Evolutionary conservation across 2,113 vertebrate species (phyloP).

Genomic region (Microtus oregoni): DNA sequence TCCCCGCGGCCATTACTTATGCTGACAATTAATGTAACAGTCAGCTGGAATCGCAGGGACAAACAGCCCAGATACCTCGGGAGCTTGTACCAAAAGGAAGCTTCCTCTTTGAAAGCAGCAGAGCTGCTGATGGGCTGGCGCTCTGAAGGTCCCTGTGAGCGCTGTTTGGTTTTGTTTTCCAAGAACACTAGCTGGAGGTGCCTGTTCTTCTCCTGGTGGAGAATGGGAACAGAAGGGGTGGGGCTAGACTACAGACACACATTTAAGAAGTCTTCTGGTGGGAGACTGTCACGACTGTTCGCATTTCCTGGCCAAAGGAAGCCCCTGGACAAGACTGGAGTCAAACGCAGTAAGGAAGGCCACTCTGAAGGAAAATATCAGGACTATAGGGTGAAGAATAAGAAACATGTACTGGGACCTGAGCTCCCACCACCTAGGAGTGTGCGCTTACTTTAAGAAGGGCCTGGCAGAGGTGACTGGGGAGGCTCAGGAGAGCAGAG

Average conservation of each 20-base stretch:
- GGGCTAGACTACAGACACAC: rapidly evolving
- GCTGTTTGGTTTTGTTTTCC: neutral
- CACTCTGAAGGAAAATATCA: neutral
- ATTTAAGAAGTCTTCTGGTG: neutral
- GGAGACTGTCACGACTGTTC: neutral
- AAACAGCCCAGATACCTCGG: neutral
- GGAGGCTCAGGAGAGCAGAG: neutral
- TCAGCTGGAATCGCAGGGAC: neutral
- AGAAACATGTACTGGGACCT: neutral
- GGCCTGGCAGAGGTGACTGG: neutral
- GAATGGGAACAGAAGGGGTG: neutral
- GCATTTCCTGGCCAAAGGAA: neutral
- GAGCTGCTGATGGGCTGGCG: neutral
- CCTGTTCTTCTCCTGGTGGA: rapidly evolving
- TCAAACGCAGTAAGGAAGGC: neutral
- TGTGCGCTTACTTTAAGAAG: neutral
- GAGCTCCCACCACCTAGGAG: neutral
- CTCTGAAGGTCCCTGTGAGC: rapidly evolving
- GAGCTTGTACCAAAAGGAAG: neutral
- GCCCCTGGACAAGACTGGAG: neutral
- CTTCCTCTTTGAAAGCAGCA: neutral
- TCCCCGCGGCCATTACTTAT: neutral
- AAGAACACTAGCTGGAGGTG: neutral
- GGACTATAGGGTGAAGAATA: neutral
- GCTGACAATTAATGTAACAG: neutral